phyloP scores from a whole-genome alignment of 2,888 invertebrate genomes.

The Rhagophthalmus giganteus region DNA sequence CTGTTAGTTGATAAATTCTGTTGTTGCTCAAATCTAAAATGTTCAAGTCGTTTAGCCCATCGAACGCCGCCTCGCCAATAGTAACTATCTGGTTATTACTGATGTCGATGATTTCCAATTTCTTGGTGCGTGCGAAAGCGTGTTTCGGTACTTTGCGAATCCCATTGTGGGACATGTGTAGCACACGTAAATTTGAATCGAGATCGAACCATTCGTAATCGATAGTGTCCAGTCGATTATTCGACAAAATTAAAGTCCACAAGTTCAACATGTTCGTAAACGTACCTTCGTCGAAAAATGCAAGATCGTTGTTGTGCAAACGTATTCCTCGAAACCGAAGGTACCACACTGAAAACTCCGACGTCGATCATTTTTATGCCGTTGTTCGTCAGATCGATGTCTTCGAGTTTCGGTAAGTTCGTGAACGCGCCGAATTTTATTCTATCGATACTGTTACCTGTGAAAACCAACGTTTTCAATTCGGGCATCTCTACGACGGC shows the following conservation, averaged over 20 bases:
- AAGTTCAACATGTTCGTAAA: constrained; percentile 15
- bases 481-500: constrained; percentile 18
- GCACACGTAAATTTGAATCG: constrained; percentile 5
- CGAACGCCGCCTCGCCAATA: constrained; percentile 21
- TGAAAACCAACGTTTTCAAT: constrained; percentile 16
- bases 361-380: constrained; percentile 14
- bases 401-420: constrained; percentile 18
- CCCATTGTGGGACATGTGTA: constrained; percentile 13
- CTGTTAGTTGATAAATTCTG: constrained; percentile 13
- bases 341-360: constrained; percentile 17
- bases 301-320: constrained; percentile 14
- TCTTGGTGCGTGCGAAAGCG: constrained; percentile 13
- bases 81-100: constrained; percentile 19
- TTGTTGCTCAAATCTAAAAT: constrained; percentile 23
- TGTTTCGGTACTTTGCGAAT: constrained; percentile 10
- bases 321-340: constrained; percentile 4
- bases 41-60: constrained; percentile 14
- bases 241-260: constrained; percentile 6
- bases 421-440: constrained; percentile 20
- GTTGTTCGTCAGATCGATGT: constrained; percentile 17
- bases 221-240: constrained; percentile 15
- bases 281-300: constrained; percentile 10
- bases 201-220: constrained; percentile 16
- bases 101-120: constrained; percentile 19
- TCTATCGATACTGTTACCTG: constrained; percentile 18